Base-by-base conservation (phyloP, 2,797 vertebrate species). In the Xyrichtys novacula region DNA sequence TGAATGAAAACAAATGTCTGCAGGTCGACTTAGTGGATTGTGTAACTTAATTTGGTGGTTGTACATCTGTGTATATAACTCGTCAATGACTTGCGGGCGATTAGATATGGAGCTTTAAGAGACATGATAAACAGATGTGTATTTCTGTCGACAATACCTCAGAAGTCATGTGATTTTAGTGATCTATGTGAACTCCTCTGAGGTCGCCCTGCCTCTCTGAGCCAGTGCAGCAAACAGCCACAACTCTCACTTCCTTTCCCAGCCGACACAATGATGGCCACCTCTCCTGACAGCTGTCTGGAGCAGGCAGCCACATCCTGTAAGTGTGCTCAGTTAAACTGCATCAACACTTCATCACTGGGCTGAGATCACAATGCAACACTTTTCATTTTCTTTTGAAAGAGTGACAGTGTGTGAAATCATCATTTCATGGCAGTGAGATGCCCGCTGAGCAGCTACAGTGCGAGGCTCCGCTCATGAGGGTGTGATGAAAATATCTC, bases 391-490 rank as follows among this genome's bases (percentile, higher is more conserved):
- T 42, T 3, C 29, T 36, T n/a, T 31, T 50, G 7, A 22, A 28
- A 55, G 47, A 10, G 54, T 63, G 47, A 46, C 47, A 15, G 42
- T 29, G 29, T 31, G 52, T 71, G 54, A 73, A 70, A 70, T 55
- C 32, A 6, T 38, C 61, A 25, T 48, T 74, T 71, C 26, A 22
- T 31, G 8, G 56, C 36, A 4, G 7, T 19, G 62, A 64, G 39
- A 52, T 31, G 28, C 17, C 65, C 47, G 63, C 42, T 50, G 29
- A 44, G 36, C 48, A 16, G 11, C 11, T 6, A 5, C 48, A 55
- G 77, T 62, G 50, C 28, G 42, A 17, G 9, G 7, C 42, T 60
- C 10, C 2, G 26, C 47, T 43, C 39, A 44, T 44, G 19, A 44
- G 34, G 38, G n/a, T n/a, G n/a, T 67, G 54, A 29, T 44, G 34